These are phyloP conservation scores for Chelidonichthys spinosus DNA, from an alignment of 2,797 vertebrate species.

Conservation along the genomic window DNA sequence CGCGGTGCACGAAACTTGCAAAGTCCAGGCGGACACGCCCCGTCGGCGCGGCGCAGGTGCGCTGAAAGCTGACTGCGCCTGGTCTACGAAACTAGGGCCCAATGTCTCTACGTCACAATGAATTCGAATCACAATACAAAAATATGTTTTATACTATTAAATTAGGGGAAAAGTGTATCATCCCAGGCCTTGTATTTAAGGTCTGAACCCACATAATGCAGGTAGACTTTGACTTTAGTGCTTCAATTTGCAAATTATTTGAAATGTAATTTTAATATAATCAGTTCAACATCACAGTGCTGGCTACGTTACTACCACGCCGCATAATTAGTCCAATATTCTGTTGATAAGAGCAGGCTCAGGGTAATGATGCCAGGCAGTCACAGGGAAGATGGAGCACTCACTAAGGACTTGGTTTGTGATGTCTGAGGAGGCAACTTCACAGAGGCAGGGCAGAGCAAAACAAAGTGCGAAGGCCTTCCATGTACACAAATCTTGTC, in stretches of 20 bases:
- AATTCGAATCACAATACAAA: no score
- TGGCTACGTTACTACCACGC: conserved; percentile 6
- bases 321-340: conserved; percentile 60
- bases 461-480: conserved; percentile 79
- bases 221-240: background rate
- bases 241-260: background rate
- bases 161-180: no score
- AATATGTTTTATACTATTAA: no score
- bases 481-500: conserved; percentile 84
- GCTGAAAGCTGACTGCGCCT: no score
- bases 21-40: no score
- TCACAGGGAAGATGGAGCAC: conserved; percentile 70
- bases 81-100: no score
- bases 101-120: no score
- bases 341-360: conserved; percentile 37
- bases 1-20: no score
- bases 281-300: conserved; percentile 15
- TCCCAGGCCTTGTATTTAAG: background rate
- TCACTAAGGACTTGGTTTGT: conserved; percentile 68
- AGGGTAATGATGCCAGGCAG: conserved; percentile 61
- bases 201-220: background rate
- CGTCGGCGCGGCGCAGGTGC: no score
- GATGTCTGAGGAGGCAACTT: conserved; percentile 79
- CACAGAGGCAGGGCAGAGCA: conserved; percentile 66
- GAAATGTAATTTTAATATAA: conserved; percentile 12